These are phyloP conservation scores for Bos taurus DNA, from an alignment of 2,113 vertebrate genomes.

Conservation along the genomic window DNA sequence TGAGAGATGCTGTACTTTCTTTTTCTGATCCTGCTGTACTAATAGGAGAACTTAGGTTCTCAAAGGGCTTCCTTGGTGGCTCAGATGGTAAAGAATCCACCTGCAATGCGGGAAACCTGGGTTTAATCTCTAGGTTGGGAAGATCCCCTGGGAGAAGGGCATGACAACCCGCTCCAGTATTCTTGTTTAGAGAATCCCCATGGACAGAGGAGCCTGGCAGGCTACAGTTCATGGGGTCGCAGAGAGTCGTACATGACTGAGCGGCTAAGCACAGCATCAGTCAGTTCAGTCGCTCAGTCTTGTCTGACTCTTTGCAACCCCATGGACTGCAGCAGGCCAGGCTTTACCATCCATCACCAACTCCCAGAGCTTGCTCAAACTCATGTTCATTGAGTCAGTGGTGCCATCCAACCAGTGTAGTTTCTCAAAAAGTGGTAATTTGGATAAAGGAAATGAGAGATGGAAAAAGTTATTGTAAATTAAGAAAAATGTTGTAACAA, in stretches of 20 bases:
- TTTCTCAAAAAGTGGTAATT: not conserved
- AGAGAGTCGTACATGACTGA: accelerated
- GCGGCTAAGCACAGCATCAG: not conserved
- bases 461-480: not conserved
- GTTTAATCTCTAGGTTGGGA: not conserved
- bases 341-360: not conserved
- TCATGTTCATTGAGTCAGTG: accelerated
- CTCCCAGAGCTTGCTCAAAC: not conserved
- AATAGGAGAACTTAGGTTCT: not conserved
- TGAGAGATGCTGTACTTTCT: not conserved
- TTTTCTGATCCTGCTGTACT: not conserved
- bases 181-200: not conserved
- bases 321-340: not conserved
- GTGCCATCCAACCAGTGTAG: not conserved
- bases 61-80: not conserved
- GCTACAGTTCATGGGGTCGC: not conserved
- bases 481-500: not conserved
- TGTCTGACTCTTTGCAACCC: not conserved
- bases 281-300: not conserved
- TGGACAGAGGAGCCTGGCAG: not conserved
- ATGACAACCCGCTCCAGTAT: not conserved
- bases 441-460: not conserved
- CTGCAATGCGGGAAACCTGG: not conserved
- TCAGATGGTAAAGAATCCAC: not conserved
- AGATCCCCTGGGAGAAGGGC: not conserved